Evolutionary conservation across 2,113 vertebrate species (phyloP).

Genomic region (Sceloporus undulatus): DNA sequence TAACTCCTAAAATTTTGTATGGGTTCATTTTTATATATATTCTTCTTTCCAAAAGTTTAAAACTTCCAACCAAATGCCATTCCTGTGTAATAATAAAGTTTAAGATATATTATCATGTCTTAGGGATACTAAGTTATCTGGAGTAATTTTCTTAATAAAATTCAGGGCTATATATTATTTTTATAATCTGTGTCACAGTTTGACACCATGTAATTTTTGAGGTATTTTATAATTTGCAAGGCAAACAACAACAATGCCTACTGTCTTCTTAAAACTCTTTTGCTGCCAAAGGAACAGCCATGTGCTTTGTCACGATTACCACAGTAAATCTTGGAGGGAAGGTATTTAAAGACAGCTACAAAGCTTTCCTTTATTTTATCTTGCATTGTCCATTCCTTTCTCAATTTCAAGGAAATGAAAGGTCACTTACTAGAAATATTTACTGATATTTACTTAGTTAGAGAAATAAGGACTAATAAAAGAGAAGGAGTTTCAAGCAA

Average conservation of each 20-base stretch:
- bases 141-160: conserved; percentile 82
- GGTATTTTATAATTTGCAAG: conserved; percentile 81
- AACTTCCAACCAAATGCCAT: conserved; percentile 53
- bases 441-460: conserved; percentile 24
- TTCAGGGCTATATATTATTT: conserved; percentile 76
- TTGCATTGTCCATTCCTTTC: conserved; percentile 41
- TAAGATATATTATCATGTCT: conserved; percentile 61
- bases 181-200: conserved; percentile 75
- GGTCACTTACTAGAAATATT: not conserved
- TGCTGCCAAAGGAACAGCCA: conserved; percentile 72
- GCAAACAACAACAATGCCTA: conserved; percentile 77
- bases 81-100: conserved; percentile 65
- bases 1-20: not conserved
- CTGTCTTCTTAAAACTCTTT: conserved; percentile 76
- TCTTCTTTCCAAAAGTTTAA: conserved; percentile 53
- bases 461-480: conserved; percentile 20
- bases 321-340: conserved; percentile 76
- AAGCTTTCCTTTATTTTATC: conserved; percentile 77
- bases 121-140: conserved; percentile 74
- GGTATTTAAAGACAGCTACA: conserved; percentile 65
- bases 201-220: conserved; percentile 84
- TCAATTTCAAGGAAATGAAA: conserved; percentile 44
- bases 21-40: not conserved
- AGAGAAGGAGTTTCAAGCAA: conserved; percentile 17
- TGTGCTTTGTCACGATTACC: conserved; percentile 77